phyloP scores from a whole-genome alignment of 2,113 vertebrate species.

The Pygathrix nemaeus region DNA sequence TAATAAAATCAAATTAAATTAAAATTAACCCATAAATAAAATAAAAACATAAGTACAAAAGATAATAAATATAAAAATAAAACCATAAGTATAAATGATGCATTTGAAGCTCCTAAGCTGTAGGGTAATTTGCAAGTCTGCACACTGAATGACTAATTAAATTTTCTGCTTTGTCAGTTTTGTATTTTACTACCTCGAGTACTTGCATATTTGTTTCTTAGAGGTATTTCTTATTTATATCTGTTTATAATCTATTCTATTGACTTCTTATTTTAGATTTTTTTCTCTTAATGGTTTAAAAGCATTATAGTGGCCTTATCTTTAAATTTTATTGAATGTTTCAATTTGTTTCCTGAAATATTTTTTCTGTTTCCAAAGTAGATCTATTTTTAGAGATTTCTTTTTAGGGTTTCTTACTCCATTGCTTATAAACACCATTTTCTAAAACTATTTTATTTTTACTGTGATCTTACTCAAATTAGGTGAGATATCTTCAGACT shows the following conservation, averaged over 20 bases:
- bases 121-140: not conserved
- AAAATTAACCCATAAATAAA: too few relatives aligned
- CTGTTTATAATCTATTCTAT: not conserved
- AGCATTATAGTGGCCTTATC: not conserved
- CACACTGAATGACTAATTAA: not conserved
- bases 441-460: not conserved
- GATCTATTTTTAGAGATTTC: not conserved
- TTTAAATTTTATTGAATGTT: not conserved
- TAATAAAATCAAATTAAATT: too few relatives aligned
- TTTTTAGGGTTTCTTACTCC: not conserved
- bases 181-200: not conserved
- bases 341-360: not conserved
- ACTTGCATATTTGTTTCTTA: not conserved
- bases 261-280: not conserved
- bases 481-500: not conserved
- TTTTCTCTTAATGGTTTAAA: not conserved
- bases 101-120: not conserved
- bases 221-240: not conserved
- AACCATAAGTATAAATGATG: too few relatives aligned
- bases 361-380: not conserved
- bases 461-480: conserved; percentile 9
- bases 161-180: not conserved
- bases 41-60: too few relatives aligned
- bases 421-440: not conserved
- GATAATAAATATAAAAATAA: too few relatives aligned